Evolutionary conservation across 2,888 invertebrate species (phyloP), one percentile per base, ranked within the genome.

Genomic region (Zygothrica quintamaculata): DNA sequence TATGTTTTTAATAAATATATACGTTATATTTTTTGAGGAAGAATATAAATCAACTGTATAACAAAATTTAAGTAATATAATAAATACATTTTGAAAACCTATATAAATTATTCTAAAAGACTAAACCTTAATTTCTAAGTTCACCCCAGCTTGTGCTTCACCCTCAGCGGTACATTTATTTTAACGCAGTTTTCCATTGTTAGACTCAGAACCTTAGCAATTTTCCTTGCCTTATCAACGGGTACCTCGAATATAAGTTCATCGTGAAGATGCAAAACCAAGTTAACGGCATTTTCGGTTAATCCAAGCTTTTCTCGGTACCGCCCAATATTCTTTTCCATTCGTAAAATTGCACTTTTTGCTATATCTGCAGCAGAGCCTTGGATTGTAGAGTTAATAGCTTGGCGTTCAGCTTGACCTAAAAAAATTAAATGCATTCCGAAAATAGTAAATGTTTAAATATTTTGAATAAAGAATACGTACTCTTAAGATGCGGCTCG

Each of bases 361-460:
- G 96, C 95, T 39, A 99, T 94, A 91, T 99, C 99, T 0, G 99
- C 97, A 0, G 99, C 99, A 0, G 99, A 98, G 0, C 99, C 99
- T 92, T 99, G 99, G 48, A 99, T 95, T 9, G 95, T 95, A 1
- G 98, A 96, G 90, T 99, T 99, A 0, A 99, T 94, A 9, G 98
- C 98, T 92, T 99, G 98, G n/a, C 99, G 93, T 91, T 98, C 98
- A 0, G 97, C 96, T 92, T 97, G 94, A 81, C 92, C 95, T 95
- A 82, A 3, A 43, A 43, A 2, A 11, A 4, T 22, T 2, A 4
- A 5, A 8, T 2, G 7, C 5, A 15, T 0, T 3, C 6, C 9
- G n/a, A 3, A 3, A 6, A 22, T 5, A 22, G 18, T n/a, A n/a
- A n/a, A n/a, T n/a, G n/a, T n/a, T n/a, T n/a, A n/a, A 33, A 8